Base-by-base conservation (phyloP, 2,797 vertebrate species). In the Microtus agrestis region DNA sequence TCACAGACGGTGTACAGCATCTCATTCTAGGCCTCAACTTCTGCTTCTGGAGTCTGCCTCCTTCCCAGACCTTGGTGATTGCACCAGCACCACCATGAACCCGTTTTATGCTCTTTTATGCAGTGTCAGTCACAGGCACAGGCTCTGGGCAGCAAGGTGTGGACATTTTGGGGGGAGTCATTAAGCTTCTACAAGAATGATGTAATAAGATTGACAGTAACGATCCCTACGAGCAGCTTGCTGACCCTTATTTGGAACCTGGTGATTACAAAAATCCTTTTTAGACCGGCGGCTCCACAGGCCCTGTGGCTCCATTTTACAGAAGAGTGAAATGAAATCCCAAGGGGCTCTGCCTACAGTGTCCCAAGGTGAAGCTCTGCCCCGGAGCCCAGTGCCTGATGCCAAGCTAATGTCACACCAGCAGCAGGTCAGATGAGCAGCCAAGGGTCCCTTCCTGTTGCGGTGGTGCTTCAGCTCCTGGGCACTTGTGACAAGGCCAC, bases 231-330 rank as follows among this genome's bases (percentile, higher is more conserved):
- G 51, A 0, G 7, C 81, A 51, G 19, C 0, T 3, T 0, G 0
- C 2, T 1, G 40, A 48, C 40, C 10, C 2, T 27, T 34, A 0
- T 5, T 23, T 1, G 10, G 1, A 15, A 15, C 13, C 31, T 1
- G 46, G n/a, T 5, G 3, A 40, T 43, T n/a, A 8, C 13, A 74
- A 74, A 19, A 74, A 25, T 25, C 21, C 71, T 25, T 12, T 40
- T 23, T 9, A 0, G 15, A 21, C 54, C 13, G 0, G 0, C n/a
- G 0, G 48, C n/a, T 19, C 3, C 0, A 0, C 0, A 5, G 31
- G 1, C 34, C 46, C 3, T 2, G 17, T 21, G 3, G 29, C 31
- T 90, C n/a, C 15, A 1, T 0, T 17, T 2, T 14, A n/a, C 6
- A 9, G 73, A 89, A 63, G 40, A 46, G 19, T 11, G 5, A 77